These are phyloP conservation scores for Leptinotarsa tumamoca DNA, from an alignment of 2,888 invertebrate species.

Conservation along the genomic window DNA sequence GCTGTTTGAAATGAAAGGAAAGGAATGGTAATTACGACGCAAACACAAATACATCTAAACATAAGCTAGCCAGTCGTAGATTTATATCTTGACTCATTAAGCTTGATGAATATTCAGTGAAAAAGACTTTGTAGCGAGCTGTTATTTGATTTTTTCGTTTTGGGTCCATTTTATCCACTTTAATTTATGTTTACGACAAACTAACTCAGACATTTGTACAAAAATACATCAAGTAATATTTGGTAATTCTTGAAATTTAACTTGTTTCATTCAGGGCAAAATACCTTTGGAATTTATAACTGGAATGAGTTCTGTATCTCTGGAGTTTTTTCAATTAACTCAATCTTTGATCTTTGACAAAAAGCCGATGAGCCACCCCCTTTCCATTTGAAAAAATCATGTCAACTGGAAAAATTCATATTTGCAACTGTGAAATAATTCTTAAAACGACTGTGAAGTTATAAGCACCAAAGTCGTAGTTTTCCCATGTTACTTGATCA, in stretches of 20 bases:
- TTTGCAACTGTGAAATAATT: too few relatives aligned
- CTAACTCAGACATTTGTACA: not conserved
- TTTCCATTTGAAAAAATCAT: too few relatives aligned
- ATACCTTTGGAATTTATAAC: too few relatives aligned
- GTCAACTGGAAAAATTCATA: too few relatives aligned
- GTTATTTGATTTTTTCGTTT: constrained; percentile 13
- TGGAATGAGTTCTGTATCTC: too few relatives aligned
- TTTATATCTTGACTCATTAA: constrained; percentile 18
- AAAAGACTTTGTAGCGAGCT: not conserved
- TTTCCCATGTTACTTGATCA: too few relatives aligned
- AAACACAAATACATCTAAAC: constrained; percentile 16
- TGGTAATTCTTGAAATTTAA: not conserved
- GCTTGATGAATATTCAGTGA: constrained; percentile 21
- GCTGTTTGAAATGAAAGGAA: constrained; percentile 5
- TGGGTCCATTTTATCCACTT: not conserved
- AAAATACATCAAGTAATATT: not conserved
- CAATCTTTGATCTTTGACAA: too few relatives aligned
- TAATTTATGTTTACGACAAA: not conserved
- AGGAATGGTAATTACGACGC: constrained; percentile 2
- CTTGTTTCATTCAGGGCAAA: too few relatives aligned
- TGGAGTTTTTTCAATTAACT: too few relatives aligned
- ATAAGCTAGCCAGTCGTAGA: constrained; percentile 9
- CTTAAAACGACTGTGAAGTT: too few relatives aligned
- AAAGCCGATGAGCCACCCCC: too few relatives aligned
- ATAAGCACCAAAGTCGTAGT: too few relatives aligned